These are phyloP conservation scores for Caradrina kadenii DNA, from an alignment of 2,888 invertebrate species.

Conservation along the genomic window DNA sequence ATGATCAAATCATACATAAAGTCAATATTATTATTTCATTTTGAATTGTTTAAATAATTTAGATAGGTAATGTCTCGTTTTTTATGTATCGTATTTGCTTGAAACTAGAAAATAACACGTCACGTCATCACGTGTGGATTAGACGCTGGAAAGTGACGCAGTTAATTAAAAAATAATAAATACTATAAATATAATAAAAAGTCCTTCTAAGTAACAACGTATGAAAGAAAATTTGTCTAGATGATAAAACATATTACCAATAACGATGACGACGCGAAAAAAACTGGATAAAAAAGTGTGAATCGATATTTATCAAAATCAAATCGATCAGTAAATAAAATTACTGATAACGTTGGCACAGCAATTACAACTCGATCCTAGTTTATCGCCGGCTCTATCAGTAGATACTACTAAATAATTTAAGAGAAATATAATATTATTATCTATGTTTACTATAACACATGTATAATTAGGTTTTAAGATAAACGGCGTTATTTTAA, in stretches of 20 bases:
- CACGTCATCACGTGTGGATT: not conserved
- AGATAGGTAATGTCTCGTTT: not conserved
- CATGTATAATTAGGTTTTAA: slow-evolving; percentile 39
- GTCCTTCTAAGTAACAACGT: not conserved
- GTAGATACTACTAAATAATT: slow-evolving; percentile 26
- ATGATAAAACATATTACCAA: not conserved
- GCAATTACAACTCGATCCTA: slow-evolving; percentile 13
- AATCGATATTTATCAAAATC: slow-evolving; percentile 29
- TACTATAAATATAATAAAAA: not conserved
- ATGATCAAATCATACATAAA: slow-evolving; percentile 6
- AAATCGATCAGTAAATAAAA: slow-evolving; percentile 29
- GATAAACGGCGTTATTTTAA: slow-evolving; percentile 47
- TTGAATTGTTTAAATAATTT: not conserved
- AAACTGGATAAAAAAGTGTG: slow-evolving; percentile 16
- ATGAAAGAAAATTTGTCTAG: not conserved
- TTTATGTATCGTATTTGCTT: not conserved
- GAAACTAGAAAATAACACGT: not conserved
- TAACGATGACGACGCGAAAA: not conserved
- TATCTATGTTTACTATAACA: slow-evolving; percentile 50
- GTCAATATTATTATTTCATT: slow-evolving; percentile 38
- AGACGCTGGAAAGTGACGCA: not conserved
- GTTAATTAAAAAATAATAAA: not conserved
- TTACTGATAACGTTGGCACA: slow-evolving; percentile 25
- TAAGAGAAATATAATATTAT: slow-evolving; percentile 38
- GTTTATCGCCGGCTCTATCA: slow-evolving; percentile 27